A percentile compares a stretch with the other conserved stretches of the same genome.
Evolutionary conservation across 64 coral and sea anemone species (phyloP).

Genomic region (Stylophora pistillata): DNA sequence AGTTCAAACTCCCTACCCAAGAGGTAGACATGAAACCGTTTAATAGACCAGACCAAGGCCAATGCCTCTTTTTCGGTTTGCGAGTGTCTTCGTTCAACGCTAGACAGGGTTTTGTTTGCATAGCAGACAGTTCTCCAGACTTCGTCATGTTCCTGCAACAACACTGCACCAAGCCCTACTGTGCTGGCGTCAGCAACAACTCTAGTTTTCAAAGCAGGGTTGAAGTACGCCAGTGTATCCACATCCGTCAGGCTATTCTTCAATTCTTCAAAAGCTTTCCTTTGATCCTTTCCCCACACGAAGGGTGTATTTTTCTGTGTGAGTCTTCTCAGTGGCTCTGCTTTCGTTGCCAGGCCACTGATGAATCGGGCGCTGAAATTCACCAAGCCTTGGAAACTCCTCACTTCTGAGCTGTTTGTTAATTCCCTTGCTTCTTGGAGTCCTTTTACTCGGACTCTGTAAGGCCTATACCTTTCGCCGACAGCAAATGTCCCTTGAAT

Average conservation of each 20-base stretch:
- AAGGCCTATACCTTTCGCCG: neutral
- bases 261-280: constrained; percentile 23
- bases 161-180: constrained; percentile 33
- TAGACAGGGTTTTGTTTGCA: constrained; percentile 17
- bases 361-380: constrained; percentile 43
- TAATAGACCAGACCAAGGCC: neutral
- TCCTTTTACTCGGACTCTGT: constrained; percentile 30
- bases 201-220: neutral
- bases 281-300: neutral
- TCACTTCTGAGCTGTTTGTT: neutral
- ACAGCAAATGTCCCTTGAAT: neutral
- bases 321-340: constrained; percentile 7
- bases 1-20: constrained; percentile 53
- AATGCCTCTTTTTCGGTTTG: neutral
- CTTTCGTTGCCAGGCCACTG: neutral
- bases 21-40: constrained; percentile 41
- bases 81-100: constrained; percentile 10
- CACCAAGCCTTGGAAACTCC: constrained; percentile 16
- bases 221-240: constrained; percentile 29
- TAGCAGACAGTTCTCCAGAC: neutral
- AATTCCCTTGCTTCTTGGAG: neutral
- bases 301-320: constrained; percentile 16
- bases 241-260: constrained; percentile 6
- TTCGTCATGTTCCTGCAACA: constrained; percentile 28
- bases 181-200: constrained; percentile 41